A percentile compares a stretch with the other conserved stretches of the same genome.
These are phyloP conservation scores for Dasysyrphus tricinctus DNA, from an alignment of 2,888 invertebrate genomes.

Conservation along the genomic window DNA sequence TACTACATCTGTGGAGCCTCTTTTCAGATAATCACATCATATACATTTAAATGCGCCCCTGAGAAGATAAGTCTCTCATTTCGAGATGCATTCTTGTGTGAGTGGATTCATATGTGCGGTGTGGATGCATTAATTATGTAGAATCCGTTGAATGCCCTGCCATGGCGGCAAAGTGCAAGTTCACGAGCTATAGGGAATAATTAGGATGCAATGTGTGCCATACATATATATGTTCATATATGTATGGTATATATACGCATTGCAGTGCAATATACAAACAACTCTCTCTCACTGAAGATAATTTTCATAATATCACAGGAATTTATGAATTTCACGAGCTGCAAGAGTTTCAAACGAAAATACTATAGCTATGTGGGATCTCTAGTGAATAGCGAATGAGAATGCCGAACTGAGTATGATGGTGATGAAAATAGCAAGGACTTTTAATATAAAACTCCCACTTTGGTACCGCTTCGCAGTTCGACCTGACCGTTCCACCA, in stretches of 20 bases:
- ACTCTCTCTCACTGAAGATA: constrained; percentile 53
- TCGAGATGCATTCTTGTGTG: background rate
- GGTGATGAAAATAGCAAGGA: constrained; percentile 50
- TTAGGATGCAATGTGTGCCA: constrained; percentile 59
- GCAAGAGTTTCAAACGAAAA: constrained; percentile 33
- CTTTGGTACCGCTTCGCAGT: background rate
- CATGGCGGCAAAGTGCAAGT: constrained; percentile 67
- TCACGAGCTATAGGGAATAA: constrained; percentile 72
- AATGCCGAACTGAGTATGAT: background rate
- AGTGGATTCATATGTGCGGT: constrained; percentile 43
- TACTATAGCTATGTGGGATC: background rate
- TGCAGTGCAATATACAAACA: constrained; percentile 30
- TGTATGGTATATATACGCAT: constrained; percentile 36
- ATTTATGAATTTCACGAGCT: constrained; percentile 48
- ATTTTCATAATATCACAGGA: constrained; percentile 64
- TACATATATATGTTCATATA: background rate
- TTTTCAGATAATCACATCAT: background rate
- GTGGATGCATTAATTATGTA: constrained; percentile 66
- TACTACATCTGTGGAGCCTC: background rate
- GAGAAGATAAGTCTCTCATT: constrained; percentile 46
- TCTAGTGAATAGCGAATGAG: constrained; percentile 28
- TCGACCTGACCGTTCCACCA: background rate
- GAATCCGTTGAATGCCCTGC: constrained; percentile 53
- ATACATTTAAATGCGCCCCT: constrained; percentile 12
- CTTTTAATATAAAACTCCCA: constrained; percentile 63